phyloP scores from a whole-genome alignment of 23 tunicate species.

The Ciona savignyi region DNA sequence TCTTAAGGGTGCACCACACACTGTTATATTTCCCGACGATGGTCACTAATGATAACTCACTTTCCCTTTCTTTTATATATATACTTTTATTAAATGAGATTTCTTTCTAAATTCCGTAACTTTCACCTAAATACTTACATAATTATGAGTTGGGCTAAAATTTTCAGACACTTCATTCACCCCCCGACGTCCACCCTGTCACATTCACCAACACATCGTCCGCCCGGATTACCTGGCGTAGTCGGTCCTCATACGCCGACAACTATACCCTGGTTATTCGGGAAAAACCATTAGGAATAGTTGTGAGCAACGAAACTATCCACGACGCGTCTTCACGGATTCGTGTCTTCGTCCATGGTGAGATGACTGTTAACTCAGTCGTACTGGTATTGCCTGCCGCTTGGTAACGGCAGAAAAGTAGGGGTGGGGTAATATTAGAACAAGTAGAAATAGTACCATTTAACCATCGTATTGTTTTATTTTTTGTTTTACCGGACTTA shows the following conservation, averaged over 20 bases:
- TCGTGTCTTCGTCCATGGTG: not conserved
- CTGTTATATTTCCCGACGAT: too few species aligned
- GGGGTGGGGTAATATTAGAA: too few species aligned
- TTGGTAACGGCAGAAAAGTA: too few species aligned
- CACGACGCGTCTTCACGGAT: not conserved
- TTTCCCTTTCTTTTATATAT: not conserved
- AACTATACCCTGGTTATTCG: not conserved
- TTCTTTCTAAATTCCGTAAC: not conserved
- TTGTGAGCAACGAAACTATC: not conserved
- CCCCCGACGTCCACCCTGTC: conserved; percentile 5
- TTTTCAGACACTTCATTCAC: not conserved
- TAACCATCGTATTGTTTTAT: too few species aligned
- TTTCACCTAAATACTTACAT: too few species aligned
- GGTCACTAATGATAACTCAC: too few species aligned
- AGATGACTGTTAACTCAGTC: too few species aligned
- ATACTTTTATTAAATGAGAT: not conserved
- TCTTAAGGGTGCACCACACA: too few species aligned
- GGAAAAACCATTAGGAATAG: not conserved
- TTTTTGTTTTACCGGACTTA: too few species aligned
- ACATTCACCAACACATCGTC: conserved; percentile 13
- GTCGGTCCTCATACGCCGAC: not conserved
- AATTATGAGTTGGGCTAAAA: not conserved
- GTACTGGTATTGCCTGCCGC: too few species aligned
- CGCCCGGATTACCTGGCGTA: conserved; percentile 15
- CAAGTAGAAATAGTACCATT: too few species aligned